phyloP scores from a whole-genome alignment of 2,113 vertebrate genomes.

The Leptodactylus fuscus region DNA sequence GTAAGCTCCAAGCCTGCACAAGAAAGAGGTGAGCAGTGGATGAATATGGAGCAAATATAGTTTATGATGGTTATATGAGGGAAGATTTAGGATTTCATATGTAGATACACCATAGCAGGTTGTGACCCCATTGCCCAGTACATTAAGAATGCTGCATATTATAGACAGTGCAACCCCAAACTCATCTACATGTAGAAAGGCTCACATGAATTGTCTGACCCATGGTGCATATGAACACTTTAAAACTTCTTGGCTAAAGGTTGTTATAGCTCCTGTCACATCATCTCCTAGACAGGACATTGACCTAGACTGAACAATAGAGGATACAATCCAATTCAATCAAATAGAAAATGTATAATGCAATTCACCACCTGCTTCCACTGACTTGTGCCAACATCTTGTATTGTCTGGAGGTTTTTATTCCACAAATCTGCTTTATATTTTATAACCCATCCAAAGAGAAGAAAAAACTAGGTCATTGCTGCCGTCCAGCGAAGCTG shows the following conservation, averaged over 20 bases:
- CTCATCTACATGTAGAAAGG: neutral
- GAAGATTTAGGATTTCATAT: too few species aligned
- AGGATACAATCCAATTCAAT: neutral
- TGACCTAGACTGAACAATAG: neutral
- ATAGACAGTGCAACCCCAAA: too few species aligned
- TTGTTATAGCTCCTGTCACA: neutral
- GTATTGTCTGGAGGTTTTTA: neutral
- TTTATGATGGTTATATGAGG: too few species aligned
- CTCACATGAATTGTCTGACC: neutral
- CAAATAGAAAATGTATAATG: neutral
- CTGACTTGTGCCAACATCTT: neutral
- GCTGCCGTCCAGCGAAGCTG: neutral
- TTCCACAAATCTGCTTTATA: neutral
- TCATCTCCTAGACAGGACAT: too few species aligned
- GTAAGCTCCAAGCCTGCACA: too few species aligned
- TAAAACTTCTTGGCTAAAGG: neutral
- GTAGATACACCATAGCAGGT: too few species aligned
- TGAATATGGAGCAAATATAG: too few species aligned
- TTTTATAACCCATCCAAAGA: neutral
- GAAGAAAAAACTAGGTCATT: neutral
- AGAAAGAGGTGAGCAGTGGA: too few species aligned
- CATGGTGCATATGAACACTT: neutral
- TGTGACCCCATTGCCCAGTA: too few species aligned
- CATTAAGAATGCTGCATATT: too few species aligned
- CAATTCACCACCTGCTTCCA: neutral